Percentiles rank a stretch among this genome's conserved stretches.
Conservation (phyloP, 2,113 vertebrate genomes). For the Carollia perspicillata region DNA sequence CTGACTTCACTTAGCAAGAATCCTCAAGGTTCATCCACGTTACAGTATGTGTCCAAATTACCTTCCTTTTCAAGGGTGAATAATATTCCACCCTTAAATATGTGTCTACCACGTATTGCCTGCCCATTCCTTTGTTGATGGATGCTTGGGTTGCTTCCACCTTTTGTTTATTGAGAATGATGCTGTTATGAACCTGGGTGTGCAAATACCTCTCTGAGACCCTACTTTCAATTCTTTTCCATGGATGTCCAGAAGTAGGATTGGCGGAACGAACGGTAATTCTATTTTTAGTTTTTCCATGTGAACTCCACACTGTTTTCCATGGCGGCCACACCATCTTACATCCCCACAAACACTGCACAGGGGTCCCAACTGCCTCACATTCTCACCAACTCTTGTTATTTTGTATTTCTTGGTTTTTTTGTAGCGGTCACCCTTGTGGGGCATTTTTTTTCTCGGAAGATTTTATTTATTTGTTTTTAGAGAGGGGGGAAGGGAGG, state of each 20-base stretch:
- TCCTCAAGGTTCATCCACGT: not conserved
- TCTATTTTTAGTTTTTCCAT: not conserved
- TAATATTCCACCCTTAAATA: not conserved
- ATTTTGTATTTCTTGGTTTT: not conserved
- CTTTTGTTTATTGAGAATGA: not conserved
- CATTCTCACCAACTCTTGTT: not conserved
- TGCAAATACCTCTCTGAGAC: not conserved
- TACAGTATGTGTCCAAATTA: not conserved
- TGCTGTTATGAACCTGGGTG: not conserved
- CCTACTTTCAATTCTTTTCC: not conserved
- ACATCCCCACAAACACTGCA: too few relatives aligned
- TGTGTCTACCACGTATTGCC: not conserved
- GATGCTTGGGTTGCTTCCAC: not conserved
- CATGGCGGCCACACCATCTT: not conserved
- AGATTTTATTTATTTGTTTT: not conserved
- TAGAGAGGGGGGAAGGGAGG: too few relatives aligned
- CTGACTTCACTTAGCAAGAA: not conserved
- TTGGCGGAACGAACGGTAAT: not conserved
- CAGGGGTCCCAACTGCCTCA: not conserved
- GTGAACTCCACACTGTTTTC: not conserved
- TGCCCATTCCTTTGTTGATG: not conserved
- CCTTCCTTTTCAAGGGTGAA: not conserved
- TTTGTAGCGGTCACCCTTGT: too few relatives aligned
- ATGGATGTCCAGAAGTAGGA: not conserved
- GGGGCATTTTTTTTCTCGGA: too few relatives aligned